Evolutionary conservation across 2,113 vertebrate species (phyloP), one percentile per base, ranked within the genome.

Genomic region (Oncorhynchus mykiss): DNA sequence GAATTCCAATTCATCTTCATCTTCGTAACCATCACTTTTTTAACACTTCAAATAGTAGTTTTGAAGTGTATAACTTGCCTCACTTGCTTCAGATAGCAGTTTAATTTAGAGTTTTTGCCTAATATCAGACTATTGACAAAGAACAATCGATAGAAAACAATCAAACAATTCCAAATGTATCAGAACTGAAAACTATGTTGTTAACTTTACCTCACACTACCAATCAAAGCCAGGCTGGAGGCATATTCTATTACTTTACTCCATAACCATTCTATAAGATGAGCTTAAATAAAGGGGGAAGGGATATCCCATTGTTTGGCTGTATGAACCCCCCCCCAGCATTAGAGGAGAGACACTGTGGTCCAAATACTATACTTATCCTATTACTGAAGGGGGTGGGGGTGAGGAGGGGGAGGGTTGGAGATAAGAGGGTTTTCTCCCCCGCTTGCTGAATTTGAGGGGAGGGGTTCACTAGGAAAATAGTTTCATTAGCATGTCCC

Each of bases 351-450:
- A 88, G 84, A 81, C 89, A 88, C 89, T 92, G 90, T 91, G 91
- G 92, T 92, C 90, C 92, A 91, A 90, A 89, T 90, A 91, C 89
- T 87, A 85, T 91, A 91, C 90, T 94, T 92, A 93, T 93, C 91
- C 89, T 87, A 92, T 94, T 93, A 93, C 90, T 82, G 89, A 84
- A 9, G 22, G 16, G 7, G 60, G 8, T 20, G 48, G 75, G 82
- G 77, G 83, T 1, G 31, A 29, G 39, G 79, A 74, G 64, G 80
- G 80, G 84, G 86, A 83, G 45, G 78, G 3, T 24, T 59, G 76
- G 77, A 86, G 91, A 94, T 93, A 93, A 93, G 91, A 92, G 85
- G 82, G 81, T 85, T 91, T 92, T 88, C 87, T 78, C 81, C 73
- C 87, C 84, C 70, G 80, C 80, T 87, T 73, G 73, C 86, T 83